phyloP scores from a whole-genome alignment of 2,888 invertebrate genomes.

The Serripes groenlandicus region DNA sequence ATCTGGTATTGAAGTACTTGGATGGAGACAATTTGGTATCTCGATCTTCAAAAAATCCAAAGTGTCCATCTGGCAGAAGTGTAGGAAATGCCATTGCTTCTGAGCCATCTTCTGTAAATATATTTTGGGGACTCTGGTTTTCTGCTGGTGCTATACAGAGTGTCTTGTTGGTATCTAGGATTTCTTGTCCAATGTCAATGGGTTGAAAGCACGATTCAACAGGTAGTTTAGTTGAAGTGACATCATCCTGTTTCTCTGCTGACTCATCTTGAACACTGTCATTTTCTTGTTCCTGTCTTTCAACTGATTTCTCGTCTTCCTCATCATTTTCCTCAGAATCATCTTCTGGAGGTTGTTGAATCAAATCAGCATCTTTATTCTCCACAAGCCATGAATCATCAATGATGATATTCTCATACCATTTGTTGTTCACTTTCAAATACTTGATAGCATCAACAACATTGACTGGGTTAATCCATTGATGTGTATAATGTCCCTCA shows the following conservation, averaged over 20 bases:
- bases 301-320: neutral
- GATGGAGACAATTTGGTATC: slow-evolving; percentile 6
- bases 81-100: slow-evolving; percentile 17
- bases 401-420: too few relatives aligned
- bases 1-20: slow-evolving; percentile 27
- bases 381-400: neutral
- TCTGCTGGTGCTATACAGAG: slow-evolving; percentile 20
- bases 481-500: too few relatives aligned
- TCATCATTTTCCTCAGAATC: neutral
- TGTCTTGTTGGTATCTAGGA: too few relatives aligned
- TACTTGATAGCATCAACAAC: too few relatives aligned
- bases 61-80: slow-evolving; percentile 34
- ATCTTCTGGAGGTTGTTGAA: neutral
- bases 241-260: neutral
- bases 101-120: neutral
- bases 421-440: too few relatives aligned
- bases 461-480: too few relatives aligned
- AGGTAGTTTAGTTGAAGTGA: too few relatives aligned
- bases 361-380: neutral
- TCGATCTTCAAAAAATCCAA: slow-evolving; percentile 11
- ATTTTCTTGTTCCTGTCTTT: neutral
- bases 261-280: neutral
- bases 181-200: neutral
- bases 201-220: neutral
- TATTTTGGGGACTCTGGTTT: neutral